A percentile compares a stretch with the other conserved stretches of the same genome.
Evolutionary conservation across 2,113 vertebrate species (phyloP).

Genomic region (Peucedramus taeniatus): DNA sequence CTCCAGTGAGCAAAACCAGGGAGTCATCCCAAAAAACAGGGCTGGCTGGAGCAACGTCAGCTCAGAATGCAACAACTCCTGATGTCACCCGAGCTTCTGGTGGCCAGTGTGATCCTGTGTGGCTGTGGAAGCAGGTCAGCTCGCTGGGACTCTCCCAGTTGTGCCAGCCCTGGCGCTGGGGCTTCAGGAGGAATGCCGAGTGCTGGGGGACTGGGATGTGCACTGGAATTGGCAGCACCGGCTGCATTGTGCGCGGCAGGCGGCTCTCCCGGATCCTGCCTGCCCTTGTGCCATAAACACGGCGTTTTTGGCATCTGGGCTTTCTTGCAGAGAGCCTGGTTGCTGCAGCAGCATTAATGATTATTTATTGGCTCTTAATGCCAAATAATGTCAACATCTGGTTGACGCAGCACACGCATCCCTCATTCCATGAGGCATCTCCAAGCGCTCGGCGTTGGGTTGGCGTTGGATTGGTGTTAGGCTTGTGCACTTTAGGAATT

Average conservation of each 20-base stretch:
- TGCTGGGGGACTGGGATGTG: neutral
- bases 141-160: neutral
- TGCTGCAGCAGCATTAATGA: neutral
- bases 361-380: neutral
- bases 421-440: neutral
- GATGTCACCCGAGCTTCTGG: neutral
- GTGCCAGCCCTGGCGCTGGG: neutral
- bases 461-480: neutral
- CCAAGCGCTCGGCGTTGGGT: neutral
- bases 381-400: neutral
- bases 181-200: fast-evolving
- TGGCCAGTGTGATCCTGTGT: fast-evolving
- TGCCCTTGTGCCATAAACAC: neutral
- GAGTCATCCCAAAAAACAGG: neutral
- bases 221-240: neutral
- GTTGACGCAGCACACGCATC: neutral
- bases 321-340: neutral
- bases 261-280: neutral
- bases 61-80: fast-evolving
- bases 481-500: neutral
- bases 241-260: neutral
- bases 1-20: neutral
- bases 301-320: neutral
- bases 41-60: neutral
- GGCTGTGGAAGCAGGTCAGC: neutral